Evolutionary conservation across 2,113 vertebrate species (phyloP).

Genomic region (Megaleporinus macrocephalus): DNA sequence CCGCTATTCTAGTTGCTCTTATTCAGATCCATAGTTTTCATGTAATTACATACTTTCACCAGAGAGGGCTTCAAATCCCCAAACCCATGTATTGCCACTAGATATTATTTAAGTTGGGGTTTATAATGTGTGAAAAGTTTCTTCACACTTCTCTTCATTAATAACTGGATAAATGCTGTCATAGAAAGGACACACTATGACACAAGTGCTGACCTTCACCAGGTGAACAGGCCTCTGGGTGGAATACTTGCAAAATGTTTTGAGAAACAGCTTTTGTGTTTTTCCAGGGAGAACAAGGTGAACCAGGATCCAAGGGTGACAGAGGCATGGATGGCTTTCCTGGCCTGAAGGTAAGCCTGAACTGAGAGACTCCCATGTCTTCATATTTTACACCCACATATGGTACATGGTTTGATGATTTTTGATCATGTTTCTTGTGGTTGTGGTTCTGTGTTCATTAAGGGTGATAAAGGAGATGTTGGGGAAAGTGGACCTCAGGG

Average conservation of each 20-base stretch:
- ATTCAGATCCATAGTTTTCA: too few relatives aligned
- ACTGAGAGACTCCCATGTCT: neutral
- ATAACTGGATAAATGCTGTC: too few relatives aligned
- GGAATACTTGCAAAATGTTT: neutral
- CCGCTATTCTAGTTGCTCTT: too few relatives aligned
- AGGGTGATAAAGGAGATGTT: constrained; percentile 78
- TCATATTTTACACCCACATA: too few relatives aligned
- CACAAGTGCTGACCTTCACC: neutral
- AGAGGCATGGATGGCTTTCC: constrained; percentile 76
- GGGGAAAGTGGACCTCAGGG: constrained; percentile 75
- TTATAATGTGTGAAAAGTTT: too few relatives aligned
- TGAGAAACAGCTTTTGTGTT: neutral
- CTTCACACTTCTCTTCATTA: too few relatives aligned
- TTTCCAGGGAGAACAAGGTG: constrained; percentile 73
- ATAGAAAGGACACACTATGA: too few relatives aligned
- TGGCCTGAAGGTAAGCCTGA: constrained; percentile 68
- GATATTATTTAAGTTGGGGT: too few relatives aligned
- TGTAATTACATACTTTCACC: too few relatives aligned
- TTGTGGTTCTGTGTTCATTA: constrained; percentile 15
- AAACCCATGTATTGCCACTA: too few relatives aligned
- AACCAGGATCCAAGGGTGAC: constrained; percentile 69
- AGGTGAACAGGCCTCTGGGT: neutral
- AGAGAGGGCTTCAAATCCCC: too few relatives aligned
- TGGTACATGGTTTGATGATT: neutral
- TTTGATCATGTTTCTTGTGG: neutral